Base-by-base conservation (phyloP, 2,888 invertebrate genomes). In the Malthinus flaveolus region DNA sequence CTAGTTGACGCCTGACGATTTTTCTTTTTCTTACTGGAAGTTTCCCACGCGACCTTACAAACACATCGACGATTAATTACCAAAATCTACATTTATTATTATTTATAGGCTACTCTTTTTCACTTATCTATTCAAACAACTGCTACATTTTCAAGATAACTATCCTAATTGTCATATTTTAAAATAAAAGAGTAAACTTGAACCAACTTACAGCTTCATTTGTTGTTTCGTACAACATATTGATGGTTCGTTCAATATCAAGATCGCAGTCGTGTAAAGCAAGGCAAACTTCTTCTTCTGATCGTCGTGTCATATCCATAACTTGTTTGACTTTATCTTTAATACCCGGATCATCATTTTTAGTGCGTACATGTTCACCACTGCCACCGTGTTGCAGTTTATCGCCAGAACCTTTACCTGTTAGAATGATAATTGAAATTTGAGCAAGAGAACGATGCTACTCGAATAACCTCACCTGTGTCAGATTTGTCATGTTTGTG, bases 211-310 rank as follows among this genome's bases (percentile, higher is more conserved):
- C 23, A 23, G 23, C 23, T 23, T 23, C 23, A 23, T 23, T 23
- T 23, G 23, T 82, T 82, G 90, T 88, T 77, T 94, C 94, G 50
- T 91, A 82, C 62, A 94, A 83, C 80, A 90, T 85, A 73, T 90
- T 89, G 69, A 90, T 88, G 62, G 95, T 96, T 73, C 86, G 85
- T 70, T 90, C 87, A 75, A 91, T 82, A 81, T 97, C 95, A 78
- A 93, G 89, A 81, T 95, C 93, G 73, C 91, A 90, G 82, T 97
- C 96, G 78, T 95, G 92, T 56, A 97, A 85, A 60, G 95, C 96
- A 76, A 93, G 90, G 73, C 91, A 90, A 53, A 93, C 95, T 79
- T 94, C 93, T 77, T 95, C 95, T 76, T 93, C 92, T 51, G 91
- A 86, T 73, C 91, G 89, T 70, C 91, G 87, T 54, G 96, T 95